These are phyloP conservation scores for Crenuchus spilurus DNA, from an alignment of 2,797 vertebrate species.

Conservation along the genomic window DNA sequence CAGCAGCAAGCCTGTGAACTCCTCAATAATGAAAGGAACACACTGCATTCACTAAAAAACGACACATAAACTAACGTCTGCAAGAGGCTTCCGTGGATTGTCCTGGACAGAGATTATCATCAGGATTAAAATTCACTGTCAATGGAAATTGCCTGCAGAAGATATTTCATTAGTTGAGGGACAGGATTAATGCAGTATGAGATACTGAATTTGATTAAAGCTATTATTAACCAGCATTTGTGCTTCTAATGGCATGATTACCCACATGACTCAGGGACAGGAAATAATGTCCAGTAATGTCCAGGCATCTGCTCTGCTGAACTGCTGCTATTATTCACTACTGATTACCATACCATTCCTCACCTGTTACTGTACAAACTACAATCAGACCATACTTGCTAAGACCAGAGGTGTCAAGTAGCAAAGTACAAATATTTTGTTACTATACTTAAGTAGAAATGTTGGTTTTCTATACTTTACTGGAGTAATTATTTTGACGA, in stretches of 20 bases:
- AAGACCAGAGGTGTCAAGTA: no score
- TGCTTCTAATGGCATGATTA: not conserved
- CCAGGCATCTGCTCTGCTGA: not conserved
- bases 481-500: no score
- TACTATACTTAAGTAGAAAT: no score
- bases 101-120: conserved; percentile 6
- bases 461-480: no score
- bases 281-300: not conserved
- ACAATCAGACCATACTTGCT: no score
- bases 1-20: no score
- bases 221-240: not conserved
- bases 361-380: no score
- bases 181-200: not conserved
- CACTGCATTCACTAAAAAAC: not conserved
- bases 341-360: no score
- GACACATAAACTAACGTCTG: not conserved
- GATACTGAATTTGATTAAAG: not conserved
- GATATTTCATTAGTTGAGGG: not conserved
- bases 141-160: conserved; percentile 13
- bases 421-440: no score
- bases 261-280: not conserved
- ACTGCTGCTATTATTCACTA: no score
- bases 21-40: no score
- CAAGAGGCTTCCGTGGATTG: not conserved
- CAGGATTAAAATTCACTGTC: conserved; percentile 21